phyloP scores from a whole-genome alignment of 1,140 invertebrate species.

The Tetragonula clypearis region DNA sequence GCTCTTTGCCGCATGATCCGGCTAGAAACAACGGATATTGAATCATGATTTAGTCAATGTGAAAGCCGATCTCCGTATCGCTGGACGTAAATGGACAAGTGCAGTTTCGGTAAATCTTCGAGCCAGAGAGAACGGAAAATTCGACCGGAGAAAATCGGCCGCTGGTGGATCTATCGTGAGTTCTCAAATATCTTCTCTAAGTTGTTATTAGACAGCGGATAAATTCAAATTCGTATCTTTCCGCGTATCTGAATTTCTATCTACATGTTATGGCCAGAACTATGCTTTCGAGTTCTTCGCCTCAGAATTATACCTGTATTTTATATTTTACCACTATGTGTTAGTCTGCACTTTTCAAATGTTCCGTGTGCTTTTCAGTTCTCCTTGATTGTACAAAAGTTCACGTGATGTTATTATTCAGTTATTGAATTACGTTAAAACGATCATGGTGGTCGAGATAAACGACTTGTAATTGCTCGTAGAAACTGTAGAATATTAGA shows the following conservation, averaged over 20 bases:
- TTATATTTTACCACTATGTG: too few species aligned
- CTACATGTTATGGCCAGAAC: too few species aligned
- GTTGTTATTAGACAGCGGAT: too few species aligned
- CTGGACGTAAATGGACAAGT: slow-evolving; percentile 10
- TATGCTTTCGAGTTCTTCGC: too few species aligned
- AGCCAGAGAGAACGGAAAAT: background rate
- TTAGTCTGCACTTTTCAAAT: too few species aligned
- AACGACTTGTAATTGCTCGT: background rate
- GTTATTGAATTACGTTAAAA: background rate
- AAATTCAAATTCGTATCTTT: too few species aligned
- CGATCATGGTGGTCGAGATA: background rate
- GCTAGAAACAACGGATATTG: slow-evolving; percentile 19
- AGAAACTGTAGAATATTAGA: background rate
- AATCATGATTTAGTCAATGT: background rate
- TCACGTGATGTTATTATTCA: too few species aligned
- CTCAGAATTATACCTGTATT: too few species aligned
- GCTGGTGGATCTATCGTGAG: background rate
- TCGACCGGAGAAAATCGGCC: background rate
- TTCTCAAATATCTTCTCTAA: background rate
- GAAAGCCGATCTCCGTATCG: slow-evolving; percentile 25
- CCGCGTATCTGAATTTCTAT: too few species aligned
- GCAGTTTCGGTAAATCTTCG: background rate
- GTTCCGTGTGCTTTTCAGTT: too few species aligned
- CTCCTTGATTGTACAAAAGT: too few species aligned
- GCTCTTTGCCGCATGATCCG: background rate